Conservation (phyloP, 2,113 vertebrate genomes). For the Alectura lathami region DNA sequence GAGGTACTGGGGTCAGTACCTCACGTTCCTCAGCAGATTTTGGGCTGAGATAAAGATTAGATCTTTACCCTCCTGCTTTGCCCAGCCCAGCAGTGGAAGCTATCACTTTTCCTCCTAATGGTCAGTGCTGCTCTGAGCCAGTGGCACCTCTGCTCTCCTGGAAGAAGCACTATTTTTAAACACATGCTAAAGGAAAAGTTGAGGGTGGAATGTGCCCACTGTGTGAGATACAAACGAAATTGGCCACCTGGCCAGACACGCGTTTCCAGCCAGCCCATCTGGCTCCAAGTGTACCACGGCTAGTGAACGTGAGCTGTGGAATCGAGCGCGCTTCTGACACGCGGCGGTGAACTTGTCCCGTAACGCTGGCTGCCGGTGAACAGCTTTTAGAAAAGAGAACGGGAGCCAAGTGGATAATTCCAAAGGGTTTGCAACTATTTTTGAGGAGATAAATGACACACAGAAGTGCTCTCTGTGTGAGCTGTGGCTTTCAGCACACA, state of each 20-base stretch:
- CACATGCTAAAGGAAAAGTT: not conserved
- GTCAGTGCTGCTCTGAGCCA: not conserved
- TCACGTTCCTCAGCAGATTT: not conserved
- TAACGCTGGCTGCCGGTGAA: not conserved
- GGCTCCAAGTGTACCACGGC: too few relatives aligned
- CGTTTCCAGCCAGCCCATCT: not conserved
- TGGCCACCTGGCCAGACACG: too few relatives aligned
- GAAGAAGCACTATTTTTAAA: not conserved
- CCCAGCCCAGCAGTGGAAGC: not conserved
- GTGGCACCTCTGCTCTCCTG: not conserved
- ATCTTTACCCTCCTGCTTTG: not conserved
- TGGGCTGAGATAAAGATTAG: not conserved
- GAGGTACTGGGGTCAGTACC: not conserved
- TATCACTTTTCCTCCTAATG: not conserved
- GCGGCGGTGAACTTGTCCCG: fast-evolving
- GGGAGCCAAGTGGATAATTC: not conserved
- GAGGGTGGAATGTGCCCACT: not conserved
- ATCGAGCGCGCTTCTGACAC: not conserved
- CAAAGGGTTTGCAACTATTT: not conserved
- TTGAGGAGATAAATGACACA: not conserved
- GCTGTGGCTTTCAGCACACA: not conserved
- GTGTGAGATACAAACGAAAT: too few relatives aligned
- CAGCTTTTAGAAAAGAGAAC: not conserved
- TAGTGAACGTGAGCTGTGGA: too few relatives aligned
- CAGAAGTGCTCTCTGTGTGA: not conserved